A percentile compares a stretch with the other conserved stretches of the same genome.
These are phyloP conservation scores for Tamias sibiricus DNA, from an alignment of 2,113 vertebrate species.

Conservation along the genomic window DNA sequence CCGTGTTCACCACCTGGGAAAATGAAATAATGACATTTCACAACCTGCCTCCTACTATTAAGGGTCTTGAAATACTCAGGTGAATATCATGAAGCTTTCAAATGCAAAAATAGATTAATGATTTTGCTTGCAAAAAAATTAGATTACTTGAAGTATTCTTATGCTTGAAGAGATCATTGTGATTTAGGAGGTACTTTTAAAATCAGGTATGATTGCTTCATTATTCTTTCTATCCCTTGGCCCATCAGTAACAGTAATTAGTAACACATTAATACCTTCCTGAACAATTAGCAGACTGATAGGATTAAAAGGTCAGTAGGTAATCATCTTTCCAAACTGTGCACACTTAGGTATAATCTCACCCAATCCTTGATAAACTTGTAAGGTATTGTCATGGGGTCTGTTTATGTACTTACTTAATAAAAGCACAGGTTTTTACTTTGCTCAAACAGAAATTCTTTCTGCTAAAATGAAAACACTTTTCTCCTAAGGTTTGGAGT, in stretches of 20 bases:
- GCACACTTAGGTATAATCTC: not conserved
- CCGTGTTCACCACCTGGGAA: not conserved
- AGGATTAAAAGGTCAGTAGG: not conserved
- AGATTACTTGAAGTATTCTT: slow-evolving; percentile 33
- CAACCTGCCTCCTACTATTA: not conserved
- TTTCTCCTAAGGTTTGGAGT: slow-evolving; percentile 34
- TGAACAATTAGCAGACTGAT: not conserved
- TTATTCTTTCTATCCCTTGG: not conserved
- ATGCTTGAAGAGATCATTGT: not conserved
- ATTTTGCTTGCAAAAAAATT: not conserved
- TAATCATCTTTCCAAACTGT: not conserved
- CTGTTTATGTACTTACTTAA: not conserved
- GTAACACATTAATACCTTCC: not conserved
- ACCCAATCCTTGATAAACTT: not conserved
- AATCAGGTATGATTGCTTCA: not conserved
- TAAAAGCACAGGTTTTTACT: not conserved
- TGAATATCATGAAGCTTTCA: not conserved
- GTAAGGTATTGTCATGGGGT: not conserved
- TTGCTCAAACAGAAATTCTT: slow-evolving; percentile 25
- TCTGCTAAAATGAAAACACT: slow-evolving; percentile 20
- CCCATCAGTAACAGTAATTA: not conserved
- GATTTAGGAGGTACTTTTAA: not conserved
- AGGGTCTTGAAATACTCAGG: not conserved
- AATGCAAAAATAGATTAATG: slow-evolving; percentile 20
- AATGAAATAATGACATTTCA: not conserved